Base-by-base conservation (phyloP, 2,797 vertebrate species). In the Rhinoraja longicauda region DNA sequence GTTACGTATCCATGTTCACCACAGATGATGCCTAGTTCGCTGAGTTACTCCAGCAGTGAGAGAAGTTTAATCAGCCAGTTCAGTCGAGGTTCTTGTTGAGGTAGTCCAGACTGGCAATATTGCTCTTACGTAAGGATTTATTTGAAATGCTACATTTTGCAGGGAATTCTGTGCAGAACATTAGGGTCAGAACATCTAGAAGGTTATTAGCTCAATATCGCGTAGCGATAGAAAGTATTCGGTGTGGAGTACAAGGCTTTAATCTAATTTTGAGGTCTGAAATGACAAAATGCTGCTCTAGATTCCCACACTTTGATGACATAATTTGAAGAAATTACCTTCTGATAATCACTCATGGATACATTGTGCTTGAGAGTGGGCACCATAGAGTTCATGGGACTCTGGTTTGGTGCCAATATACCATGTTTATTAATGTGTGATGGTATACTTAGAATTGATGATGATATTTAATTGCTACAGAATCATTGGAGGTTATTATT, bases 131-230 rank as follows among this genome's bases (percentile, higher is more conserved):
- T 1, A 36, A 53, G 70, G 26, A 75, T 75, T 72, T 29, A 72
- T n/a, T 92, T 10, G 12, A 92, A 92, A 75, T 73, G 67, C 72
- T 45, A n/a, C 70, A 75, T 75, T 75, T 88, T 92, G 70, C 67
- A 53, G 26, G 24, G 24, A 73, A 73, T 73, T 26, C 19, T 73
- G 36, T 39, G 70, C 90, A 91, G 67, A 73, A 75, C 45, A 57
- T 92, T 92, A 53, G 15, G 29, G 70, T 75, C 67, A 75, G 24
- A 73, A n/a, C n/a, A 72, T 90, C 32, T 72, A 15, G 32, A 13
- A 67, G 84, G 36, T 88, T 88, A 88, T 88, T 92, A 75, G 90
- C 21, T 53, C 45, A 73, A 75, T 75, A 92, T 75, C 90, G 5
- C 57, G 19, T 39, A 2, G 26, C 29, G 36, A 75, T 92, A 9